These are phyloP conservation scores for Neomorphus geoffroyi DNA, from an alignment of 2,797 vertebrate species.

Conservation along the genomic window DNA sequence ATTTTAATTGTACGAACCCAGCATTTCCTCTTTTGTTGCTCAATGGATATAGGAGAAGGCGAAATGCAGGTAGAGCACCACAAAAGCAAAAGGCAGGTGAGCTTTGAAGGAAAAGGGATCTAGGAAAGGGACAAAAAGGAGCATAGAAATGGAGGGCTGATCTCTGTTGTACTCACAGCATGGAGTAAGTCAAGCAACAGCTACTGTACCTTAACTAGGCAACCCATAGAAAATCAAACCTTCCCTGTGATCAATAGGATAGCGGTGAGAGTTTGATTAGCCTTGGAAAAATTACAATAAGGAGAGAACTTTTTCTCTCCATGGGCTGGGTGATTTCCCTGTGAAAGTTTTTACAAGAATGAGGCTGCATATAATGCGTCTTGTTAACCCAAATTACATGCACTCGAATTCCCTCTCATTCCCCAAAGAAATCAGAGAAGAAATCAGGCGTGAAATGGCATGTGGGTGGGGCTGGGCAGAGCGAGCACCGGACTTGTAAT, in stretches of 20 bases:
- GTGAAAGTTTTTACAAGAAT: conserved; percentile 74
- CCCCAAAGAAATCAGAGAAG: conserved; percentile 72
- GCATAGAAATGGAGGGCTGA: conserved; percentile 62
- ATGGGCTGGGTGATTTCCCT: conserved; percentile 64
- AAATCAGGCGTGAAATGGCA: conserved; percentile 73
- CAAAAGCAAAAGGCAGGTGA: conserved; percentile 67
- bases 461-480: conserved; percentile 58
- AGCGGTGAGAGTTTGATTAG: conserved; percentile 66
- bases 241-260: conserved; percentile 62
- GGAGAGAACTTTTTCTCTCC: conserved; percentile 65
- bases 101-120: conserved; percentile 63
- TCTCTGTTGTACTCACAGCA: conserved; percentile 69
- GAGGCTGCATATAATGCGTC: conserved; percentile 70
- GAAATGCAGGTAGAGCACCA: conserved; percentile 58
- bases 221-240: conserved; percentile 62
- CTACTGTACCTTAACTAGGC: conserved; percentile 68
- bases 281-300: conserved; percentile 68
- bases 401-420: conserved; percentile 71
- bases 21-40: conserved; percentile 67
- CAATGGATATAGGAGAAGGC: conserved; percentile 18
- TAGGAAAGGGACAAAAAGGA: conserved; percentile 60
- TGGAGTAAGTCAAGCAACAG: conserved; percentile 65
- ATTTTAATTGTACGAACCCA: conserved; percentile 60
- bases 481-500: conserved; percentile 42
- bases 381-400: conserved; percentile 74